Conservation (phyloP, 2,113 vertebrate genomes). For the Sitta europaea region DNA sequence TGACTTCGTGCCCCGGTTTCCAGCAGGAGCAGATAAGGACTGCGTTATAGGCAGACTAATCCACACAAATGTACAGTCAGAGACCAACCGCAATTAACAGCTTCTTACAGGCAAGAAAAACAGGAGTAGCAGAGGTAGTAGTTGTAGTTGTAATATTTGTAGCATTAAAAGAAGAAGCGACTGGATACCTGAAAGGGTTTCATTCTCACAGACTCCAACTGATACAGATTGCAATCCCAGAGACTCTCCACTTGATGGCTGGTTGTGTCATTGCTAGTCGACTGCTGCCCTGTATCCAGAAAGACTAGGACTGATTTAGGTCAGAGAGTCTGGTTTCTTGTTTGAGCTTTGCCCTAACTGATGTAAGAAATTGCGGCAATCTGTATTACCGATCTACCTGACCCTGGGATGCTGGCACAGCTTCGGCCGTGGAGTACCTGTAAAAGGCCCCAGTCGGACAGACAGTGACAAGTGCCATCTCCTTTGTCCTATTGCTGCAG, state of each 20-base stretch:
- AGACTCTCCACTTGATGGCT: constrained; percentile 80
- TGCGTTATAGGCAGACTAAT: constrained; percentile 71
- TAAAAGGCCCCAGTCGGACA: constrained; percentile 67
- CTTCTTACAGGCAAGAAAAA: constrained; percentile 54
- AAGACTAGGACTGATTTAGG: constrained; percentile 79
- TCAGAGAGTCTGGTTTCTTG: constrained; percentile 75
- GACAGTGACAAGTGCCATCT: constrained; percentile 31
- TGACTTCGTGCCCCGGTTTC: constrained; percentile 71
- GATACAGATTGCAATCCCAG: constrained; percentile 69
- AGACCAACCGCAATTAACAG: constrained; percentile 54
- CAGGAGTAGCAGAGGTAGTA: not conserved
- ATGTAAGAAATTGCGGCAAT: constrained; percentile 37
- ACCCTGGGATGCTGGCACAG: constrained; percentile 41
- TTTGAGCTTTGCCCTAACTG: constrained; percentile 66
- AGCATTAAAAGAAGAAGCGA: constrained; percentile 49
- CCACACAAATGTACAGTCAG: constrained; percentile 68
- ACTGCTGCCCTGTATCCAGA: constrained; percentile 77
- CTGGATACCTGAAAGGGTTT: constrained; percentile 23
- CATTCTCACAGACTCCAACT: constrained; percentile 65
- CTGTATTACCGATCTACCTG: not conserved
- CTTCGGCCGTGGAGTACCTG: constrained; percentile 17
- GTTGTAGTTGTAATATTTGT: constrained; percentile 3
- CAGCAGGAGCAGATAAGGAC: constrained; percentile 72
- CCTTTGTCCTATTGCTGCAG: constrained; percentile 70
- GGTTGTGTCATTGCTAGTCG: constrained; percentile 73